phyloP scores from a whole-genome alignment of 2,797 vertebrate genomes.

The Melanotaenia maccullochi region DNA sequence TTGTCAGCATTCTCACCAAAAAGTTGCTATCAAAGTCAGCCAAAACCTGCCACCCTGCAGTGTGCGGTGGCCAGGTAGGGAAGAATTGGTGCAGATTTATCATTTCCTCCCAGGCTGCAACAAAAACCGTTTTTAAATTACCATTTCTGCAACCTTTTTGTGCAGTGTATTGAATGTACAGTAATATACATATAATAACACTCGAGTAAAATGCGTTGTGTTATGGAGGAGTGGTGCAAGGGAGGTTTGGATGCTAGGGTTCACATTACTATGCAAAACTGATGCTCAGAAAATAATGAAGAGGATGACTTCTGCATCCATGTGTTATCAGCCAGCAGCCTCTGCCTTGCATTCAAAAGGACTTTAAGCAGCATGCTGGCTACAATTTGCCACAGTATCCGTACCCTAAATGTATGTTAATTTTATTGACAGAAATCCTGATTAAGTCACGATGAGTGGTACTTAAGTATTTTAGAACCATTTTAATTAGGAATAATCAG shows the following conservation, averaged over 20 bases:
- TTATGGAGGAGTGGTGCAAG: constrained; percentile 1
- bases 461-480: constrained; percentile 1
- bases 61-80: constrained; percentile 33
- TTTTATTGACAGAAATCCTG: neutral
- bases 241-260: constrained; percentile 9
- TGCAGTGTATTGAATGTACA: constrained; percentile 19
- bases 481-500: constrained; percentile 1
- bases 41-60: constrained; percentile 43
- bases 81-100: neutral
- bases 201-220: constrained; percentile 11
- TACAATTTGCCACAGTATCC: constrained; percentile 1
- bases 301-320: constrained; percentile 34
- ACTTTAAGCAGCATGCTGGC: constrained; percentile 10
- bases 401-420: neutral
- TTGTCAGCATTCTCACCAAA: constrained; percentile 43
- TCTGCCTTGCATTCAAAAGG: constrained; percentile 40
- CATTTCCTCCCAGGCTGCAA: constrained; percentile 46
- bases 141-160: constrained; percentile 21
- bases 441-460: neutral
- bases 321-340: constrained; percentile 39
- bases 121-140: constrained; percentile 19
- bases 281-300: constrained; percentile 50
- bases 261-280: constrained; percentile 56
- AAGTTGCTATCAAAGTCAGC: constrained; percentile 34
- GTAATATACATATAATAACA: constrained; percentile 15